Conservation (phyloP, 1,140 invertebrate genomes). For the Papilio aristodemus region DNA sequence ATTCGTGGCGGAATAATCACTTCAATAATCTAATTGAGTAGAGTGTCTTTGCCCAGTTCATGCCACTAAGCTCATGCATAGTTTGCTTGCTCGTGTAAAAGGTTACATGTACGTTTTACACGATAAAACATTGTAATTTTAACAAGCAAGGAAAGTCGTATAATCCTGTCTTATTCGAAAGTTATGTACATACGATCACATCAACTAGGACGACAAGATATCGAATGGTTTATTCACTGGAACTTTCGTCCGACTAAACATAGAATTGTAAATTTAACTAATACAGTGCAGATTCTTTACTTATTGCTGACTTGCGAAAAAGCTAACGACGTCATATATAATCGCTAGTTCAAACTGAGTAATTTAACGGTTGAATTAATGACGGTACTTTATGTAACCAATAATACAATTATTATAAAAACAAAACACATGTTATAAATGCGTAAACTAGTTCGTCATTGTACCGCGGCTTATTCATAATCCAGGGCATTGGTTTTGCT, state of each 20-base stretch:
- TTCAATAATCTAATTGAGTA: not conserved
- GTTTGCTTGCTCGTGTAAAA: too few species aligned
- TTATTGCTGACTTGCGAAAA: not conserved
- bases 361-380: slow-evolving; percentile 5
- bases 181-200: too few species aligned
- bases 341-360: not conserved
- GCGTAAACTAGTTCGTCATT: not conserved
- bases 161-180: too few species aligned
- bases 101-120: too few species aligned
- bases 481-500: not conserved
- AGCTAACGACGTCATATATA: not conserved
- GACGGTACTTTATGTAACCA: not conserved
- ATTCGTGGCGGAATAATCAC: not conserved
- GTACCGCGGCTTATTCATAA: not conserved
- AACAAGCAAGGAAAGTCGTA: too few species aligned
- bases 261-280: not conserved
- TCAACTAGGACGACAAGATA: too few species aligned
- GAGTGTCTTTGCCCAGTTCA: not conserved
- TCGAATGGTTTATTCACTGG: too few species aligned
- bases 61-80: too few species aligned
- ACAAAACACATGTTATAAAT: not conserved
- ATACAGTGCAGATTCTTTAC: not conserved
- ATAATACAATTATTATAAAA: not conserved
- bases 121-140: too few species aligned
- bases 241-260: too few species aligned